Base-by-base conservation (phyloP, 2,113 vertebrate species). In the Cygnus buccinator region DNA sequence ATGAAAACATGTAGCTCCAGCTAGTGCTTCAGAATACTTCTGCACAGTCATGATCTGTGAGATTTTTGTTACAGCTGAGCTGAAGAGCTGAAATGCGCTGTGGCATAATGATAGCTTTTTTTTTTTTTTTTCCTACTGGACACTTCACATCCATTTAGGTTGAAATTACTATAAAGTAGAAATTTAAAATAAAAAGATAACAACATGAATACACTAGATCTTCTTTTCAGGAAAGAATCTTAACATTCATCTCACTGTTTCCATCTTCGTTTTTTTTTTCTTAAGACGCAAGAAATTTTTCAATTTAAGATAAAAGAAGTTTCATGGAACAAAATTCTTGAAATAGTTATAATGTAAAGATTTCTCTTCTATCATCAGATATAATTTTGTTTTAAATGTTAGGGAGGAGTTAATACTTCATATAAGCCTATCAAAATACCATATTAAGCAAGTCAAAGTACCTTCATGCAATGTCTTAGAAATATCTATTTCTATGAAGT, bases 191-290 rank as follows among this genome's bases (percentile, higher is more conserved):
- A 4, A 76, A 84, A 76, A 68, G 6, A 44, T 23, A 71, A n/a
- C 9, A 35, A 70, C 71, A 82, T 62, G 43, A 70, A 74, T 71
- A 2, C 3, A 68, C 44, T 23, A 59, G 59, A 72, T 19, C 11
- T 20, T 19, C 11, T 62, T 71, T 61, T n/a, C 57, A 9, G 62
- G 18, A 59, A 57, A 6, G 72, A 84, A 70, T 57, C 12, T 61
- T 29, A 62, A 55, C 16, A 59, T 57, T 10, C 7, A 70, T 31
- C 5, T 2, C 13, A n/a, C 26, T 59, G 29, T 50, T 73, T 46
- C 41, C 0, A 1, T 26, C 1, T 55, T 62, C 26, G 37, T 0
- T 3, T 33, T 78, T 52, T 11, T 48, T 88, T 55, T 59, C 31
- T 39, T 83, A 83, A 76, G 72, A 63, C 1, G 1, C 2, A 55